A percentile compares a stretch with the other conserved stretches of the same genome.
Evolutionary conservation across 2,113 vertebrate species (phyloP).

Genomic region (Cyphomyrus discorhynchus): DNA sequence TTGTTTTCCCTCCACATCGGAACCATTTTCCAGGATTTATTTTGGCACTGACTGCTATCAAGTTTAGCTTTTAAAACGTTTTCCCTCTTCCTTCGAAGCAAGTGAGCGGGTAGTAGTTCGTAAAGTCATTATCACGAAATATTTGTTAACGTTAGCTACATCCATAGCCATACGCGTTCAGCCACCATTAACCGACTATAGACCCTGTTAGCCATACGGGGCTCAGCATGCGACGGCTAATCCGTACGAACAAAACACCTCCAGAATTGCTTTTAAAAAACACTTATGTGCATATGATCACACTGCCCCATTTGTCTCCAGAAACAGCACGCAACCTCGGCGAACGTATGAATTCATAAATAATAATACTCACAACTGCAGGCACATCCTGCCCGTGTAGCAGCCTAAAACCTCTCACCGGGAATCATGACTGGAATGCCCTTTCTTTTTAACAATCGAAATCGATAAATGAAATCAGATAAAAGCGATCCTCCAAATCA

Average conservation of each 20-base stretch:
- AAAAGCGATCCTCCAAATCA: constrained; percentile 19
- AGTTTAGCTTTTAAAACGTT: not conserved
- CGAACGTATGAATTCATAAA: constrained; percentile 38
- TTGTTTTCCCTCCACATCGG: constrained; percentile 15
- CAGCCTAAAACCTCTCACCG: constrained; percentile 38
- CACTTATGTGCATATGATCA: not conserved
- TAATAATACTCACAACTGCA: constrained; percentile 62
- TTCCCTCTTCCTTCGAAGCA: not conserved
- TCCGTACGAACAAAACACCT: not conserved
- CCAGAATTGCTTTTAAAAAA: not conserved
- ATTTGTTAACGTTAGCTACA: constrained; percentile 10
- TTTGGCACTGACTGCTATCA: not conserved
- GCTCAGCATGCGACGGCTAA: not conserved
- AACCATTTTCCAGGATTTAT: not conserved
- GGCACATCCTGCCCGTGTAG: constrained; percentile 50
- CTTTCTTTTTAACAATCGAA: not conserved
- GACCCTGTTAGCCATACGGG: not conserved
- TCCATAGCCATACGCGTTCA: not conserved
- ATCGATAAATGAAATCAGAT: not conserved
- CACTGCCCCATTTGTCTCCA: not conserved
- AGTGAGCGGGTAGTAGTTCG: not conserved
- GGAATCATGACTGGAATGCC: constrained; percentile 15
- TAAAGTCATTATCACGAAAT: not conserved
- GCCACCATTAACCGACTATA: not conserved
- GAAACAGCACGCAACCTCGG: not conserved